A percentile compares a stretch with the other conserved stretches of the same genome.
These are phyloP conservation scores for Eilema griseolum DNA, from an alignment of 2,888 invertebrate genomes.

Conservation along the genomic window DNA sequence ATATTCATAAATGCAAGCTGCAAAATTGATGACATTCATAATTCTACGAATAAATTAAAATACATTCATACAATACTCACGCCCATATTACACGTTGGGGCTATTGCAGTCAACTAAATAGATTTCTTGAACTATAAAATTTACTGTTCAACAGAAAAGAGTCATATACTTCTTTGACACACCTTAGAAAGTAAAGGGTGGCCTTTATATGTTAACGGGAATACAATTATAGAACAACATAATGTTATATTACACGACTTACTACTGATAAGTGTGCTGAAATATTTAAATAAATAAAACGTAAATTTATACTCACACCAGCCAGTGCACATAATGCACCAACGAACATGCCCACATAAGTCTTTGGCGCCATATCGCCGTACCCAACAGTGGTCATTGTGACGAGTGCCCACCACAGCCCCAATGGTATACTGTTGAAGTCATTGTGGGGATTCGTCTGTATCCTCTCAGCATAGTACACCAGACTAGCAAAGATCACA, in stretches of 20 bases:
- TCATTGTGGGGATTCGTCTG: slow-evolving; percentile 98
- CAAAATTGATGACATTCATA: background rate
- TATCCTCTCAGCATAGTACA: slow-evolving; percentile 99
- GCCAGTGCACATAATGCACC: slow-evolving; percentile 99
- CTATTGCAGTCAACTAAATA: background rate
- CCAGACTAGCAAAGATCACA: slow-evolving; percentile 98
- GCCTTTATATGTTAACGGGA: no score
- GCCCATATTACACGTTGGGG: background rate
- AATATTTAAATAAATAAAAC: background rate
- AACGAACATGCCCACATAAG: slow-evolving; percentile 99
- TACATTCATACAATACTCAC: background rate
- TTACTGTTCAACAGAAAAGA: background rate
- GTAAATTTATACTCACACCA: slow-evolving; percentile 90
- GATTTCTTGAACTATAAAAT: background rate
- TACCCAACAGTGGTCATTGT: slow-evolving; percentile 99
- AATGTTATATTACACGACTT: background rate
- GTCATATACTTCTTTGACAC: background rate
- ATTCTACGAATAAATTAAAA: background rate
- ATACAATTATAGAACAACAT: no score
- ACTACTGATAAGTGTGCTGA: background rate
- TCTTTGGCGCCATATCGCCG: slow-evolving; percentile 99
- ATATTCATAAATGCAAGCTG: background rate
- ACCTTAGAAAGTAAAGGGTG: no score
- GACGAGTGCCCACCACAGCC: slow-evolving; percentile 99
- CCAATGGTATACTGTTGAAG: slow-evolving; percentile 99